Percentiles rank a stretch among this genome's conserved stretches.
Conservation (phyloP, 2,113 vertebrate genomes). For the Pyrgilauda ruficollis region DNA sequence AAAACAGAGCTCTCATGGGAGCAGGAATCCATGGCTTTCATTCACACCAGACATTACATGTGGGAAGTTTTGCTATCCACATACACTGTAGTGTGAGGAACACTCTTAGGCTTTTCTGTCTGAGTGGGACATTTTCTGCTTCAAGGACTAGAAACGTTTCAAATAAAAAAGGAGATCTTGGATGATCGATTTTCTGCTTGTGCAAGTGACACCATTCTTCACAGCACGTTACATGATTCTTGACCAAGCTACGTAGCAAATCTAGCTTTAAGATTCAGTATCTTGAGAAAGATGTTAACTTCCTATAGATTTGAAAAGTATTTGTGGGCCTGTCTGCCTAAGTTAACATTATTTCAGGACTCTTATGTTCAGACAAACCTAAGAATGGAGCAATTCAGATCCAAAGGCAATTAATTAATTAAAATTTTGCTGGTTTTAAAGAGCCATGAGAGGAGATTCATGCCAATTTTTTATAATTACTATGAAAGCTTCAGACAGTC, state of each 20-base stretch:
- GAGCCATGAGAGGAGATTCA: not conserved
- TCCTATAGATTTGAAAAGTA: not conserved
- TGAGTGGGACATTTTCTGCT: not conserved
- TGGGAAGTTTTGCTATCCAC: not conserved
- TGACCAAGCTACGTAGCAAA: not conserved
- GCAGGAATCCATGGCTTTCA: not conserved
- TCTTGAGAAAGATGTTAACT: not conserved
- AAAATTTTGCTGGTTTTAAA: not conserved
- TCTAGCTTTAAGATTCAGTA: not conserved
- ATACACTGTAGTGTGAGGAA: not conserved
- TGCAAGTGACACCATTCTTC: not conserved
- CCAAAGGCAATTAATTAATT: not conserved
- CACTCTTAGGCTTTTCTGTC: not conserved
- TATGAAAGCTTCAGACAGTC: not conserved
- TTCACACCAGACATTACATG: not conserved
- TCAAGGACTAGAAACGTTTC: not conserved
- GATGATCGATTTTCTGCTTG: not conserved
- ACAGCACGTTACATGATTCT: not conserved
- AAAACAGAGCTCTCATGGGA: not conserved
- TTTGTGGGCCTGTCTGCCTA: not conserved
- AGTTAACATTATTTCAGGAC: not conserved
- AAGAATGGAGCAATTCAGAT: not conserved
- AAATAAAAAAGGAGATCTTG: not conserved
- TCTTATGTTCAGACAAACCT: not conserved
- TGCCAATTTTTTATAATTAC: not conserved